Conservation (phyloP, 2,113 vertebrate species). For the Caranx melampygus region DNA sequence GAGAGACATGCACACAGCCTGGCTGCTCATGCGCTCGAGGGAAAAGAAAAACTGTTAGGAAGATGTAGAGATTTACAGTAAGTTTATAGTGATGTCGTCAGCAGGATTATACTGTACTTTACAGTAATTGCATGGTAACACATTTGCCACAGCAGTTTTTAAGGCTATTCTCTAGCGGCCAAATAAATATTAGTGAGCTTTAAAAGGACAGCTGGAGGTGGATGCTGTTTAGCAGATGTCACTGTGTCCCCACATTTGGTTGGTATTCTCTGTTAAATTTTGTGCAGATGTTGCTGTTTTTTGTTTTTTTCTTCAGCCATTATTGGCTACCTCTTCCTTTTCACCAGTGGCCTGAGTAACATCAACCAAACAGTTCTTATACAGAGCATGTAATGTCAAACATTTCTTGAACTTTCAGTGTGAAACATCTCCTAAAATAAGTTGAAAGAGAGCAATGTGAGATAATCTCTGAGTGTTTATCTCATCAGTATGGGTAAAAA, state of each 20-base stretch:
- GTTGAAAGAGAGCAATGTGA: not conserved
- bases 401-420: not conserved
- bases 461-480: not conserved
- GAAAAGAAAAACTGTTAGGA: too few relatives aligned
- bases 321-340: not conserved
- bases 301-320: too few relatives aligned
- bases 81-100: too few relatives aligned
- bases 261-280: not conserved
- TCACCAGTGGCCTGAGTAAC: not conserved
- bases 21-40: too few relatives aligned
- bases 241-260: not conserved
- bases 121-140: too few relatives aligned
- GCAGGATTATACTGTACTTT: too few relatives aligned
- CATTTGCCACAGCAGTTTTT: too few relatives aligned
- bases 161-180: too few relatives aligned
- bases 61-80: too few relatives aligned
- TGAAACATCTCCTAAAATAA: not conserved
- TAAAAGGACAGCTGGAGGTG: too few relatives aligned
- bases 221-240: not conserved
- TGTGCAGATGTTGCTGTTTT: not conserved
- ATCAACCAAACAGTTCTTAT: not conserved
- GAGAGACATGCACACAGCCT: too few relatives aligned
- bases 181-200: too few relatives aligned
- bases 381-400: not conserved
- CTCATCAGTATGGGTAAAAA: slow-evolving; percentile 13